A percentile compares a stretch with the other conserved stretches of the same genome.
phyloP scores from a whole-genome alignment of 1,140 invertebrate species.

The Potamilus streckersoni region DNA sequence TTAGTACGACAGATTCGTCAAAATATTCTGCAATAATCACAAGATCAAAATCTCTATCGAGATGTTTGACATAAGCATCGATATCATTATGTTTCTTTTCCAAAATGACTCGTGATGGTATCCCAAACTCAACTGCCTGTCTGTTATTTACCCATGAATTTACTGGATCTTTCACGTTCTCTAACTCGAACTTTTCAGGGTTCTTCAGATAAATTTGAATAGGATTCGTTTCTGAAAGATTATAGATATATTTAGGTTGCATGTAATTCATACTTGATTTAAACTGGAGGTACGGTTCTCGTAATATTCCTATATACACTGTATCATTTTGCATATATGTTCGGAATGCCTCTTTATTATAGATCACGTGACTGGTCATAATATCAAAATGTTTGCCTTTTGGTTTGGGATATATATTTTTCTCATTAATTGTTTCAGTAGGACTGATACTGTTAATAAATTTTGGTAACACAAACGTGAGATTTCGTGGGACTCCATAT shows the following conservation, averaged over 20 bases:
- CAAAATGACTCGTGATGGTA: constrained; percentile 21
- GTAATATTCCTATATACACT: constrained; percentile 48
- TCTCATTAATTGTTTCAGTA: constrained; percentile 8
- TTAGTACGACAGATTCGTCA: constrained; percentile 72
- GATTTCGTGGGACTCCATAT: constrained; percentile 39
- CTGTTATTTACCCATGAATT: constrained; percentile 43
- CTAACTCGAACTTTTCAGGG: constrained; percentile 28
- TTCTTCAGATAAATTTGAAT: constrained; percentile 35
- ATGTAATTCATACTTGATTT: constrained; percentile 44
- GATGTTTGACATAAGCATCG: constrained; percentile 30
- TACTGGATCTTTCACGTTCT: constrained; percentile 10
- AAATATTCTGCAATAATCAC: constrained; percentile 72
- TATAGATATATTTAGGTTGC: constrained; percentile 26
- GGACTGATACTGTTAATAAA: constrained; percentile 33
- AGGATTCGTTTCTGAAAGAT: constrained; percentile 36
- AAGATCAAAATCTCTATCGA: constrained; percentile 65
- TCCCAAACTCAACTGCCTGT: constrained; percentile 46
- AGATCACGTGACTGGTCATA: constrained; percentile 51
- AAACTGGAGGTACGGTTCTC: constrained; percentile 53
- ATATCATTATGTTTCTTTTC: constrained; percentile 27
- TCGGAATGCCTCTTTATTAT: constrained; percentile 35
- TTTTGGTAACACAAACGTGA: constrained; percentile 46
- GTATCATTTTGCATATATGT: constrained; percentile 39
- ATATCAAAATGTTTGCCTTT: constrained; percentile 41
- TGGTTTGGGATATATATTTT: constrained; percentile 13